These are phyloP conservation scores for Podotricha telesiphe DNA, from an alignment of 2,888 invertebrate genomes.

Conservation along the genomic window DNA sequence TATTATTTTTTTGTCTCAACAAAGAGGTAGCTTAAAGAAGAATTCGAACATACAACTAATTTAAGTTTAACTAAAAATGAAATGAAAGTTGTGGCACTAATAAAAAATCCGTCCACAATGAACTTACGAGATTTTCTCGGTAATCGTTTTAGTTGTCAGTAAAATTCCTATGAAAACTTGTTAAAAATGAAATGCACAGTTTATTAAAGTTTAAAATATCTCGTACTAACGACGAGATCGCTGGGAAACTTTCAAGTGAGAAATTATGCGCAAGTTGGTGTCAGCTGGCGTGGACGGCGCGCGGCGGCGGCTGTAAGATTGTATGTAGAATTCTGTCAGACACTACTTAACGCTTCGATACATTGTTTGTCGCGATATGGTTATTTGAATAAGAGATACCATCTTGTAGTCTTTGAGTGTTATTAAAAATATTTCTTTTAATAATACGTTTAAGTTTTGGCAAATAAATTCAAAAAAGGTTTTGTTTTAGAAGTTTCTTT, in stretches of 20 bases:
- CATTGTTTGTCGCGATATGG: neutral
- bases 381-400: neutral
- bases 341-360: slow-evolving; percentile 10
- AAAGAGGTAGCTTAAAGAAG: too few species aligned
- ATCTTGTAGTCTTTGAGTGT: neutral
- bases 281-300: slow-evolving; percentile 11
- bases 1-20: too few species aligned
- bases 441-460: too few species aligned
- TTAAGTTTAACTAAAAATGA: too few species aligned
- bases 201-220: slow-evolving; percentile 25
- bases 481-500: too few species aligned
- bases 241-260: slow-evolving; percentile 20
- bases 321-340: neutral
- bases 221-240: slow-evolving; percentile 16
- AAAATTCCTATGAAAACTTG: neutral
- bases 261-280: slow-evolving; percentile 25
- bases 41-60: too few species aligned
- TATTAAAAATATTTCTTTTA: too few species aligned
- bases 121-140: neutral
- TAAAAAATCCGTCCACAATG: neutral
- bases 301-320: slow-evolving; percentile 3
- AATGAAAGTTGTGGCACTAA: neutral
- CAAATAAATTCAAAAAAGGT: too few species aligned
- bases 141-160: slow-evolving; percentile 6
- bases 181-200: slow-evolving; percentile 23